Evolutionary conservation across 1,140 invertebrate species (phyloP), one percentile per base, ranked within the genome.

Genomic region (Potamilus streckersoni): DNA sequence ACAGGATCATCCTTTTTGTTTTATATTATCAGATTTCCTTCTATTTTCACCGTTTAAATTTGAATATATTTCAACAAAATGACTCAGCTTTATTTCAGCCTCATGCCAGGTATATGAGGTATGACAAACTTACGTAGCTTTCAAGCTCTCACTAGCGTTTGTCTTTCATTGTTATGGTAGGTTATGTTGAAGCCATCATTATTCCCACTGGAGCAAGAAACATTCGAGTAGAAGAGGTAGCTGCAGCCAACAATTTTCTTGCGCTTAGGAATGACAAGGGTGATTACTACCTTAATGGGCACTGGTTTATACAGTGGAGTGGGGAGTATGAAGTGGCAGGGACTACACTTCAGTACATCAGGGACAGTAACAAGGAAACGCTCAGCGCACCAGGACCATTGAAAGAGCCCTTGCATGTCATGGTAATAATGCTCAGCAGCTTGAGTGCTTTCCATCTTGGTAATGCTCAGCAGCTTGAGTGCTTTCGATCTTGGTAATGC

Each of bases 311-410:
- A 81, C 94, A 94, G 76, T 92, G 94, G 91, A 93, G 93, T 66
- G 94, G 94, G 1, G 95, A 96, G 88, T 96, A 96, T 86, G 92
- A 93, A 80, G 93, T 95, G 31, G 95, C 94, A n/a, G 95, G 95
- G 19, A 93, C 94, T 1, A 93, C 93, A 76, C 93, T 95, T 72
- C 92, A 95, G 56, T 97, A 97, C 89, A 93, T 95, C 88, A 90
- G 95, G 74, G 93, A 94, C 75, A 93, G 94, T 60, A 95, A 96
- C 84, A 93, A 93, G 90, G 96, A 97, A 85, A 94, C 93, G 84
- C 92, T 97, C 20, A 91, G 92, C 84, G 95, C 96, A 82, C 93
- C 93, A 38, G 95, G 95, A 81, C 95, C 95, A 20, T 93, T 96
- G 75, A 93, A 94, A 82, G 94, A 96, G 90, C 93, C 95, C 64